Evolutionary conservation across 1,140 invertebrate species (phyloP).

Genomic region (Nebria ingens): DNA sequence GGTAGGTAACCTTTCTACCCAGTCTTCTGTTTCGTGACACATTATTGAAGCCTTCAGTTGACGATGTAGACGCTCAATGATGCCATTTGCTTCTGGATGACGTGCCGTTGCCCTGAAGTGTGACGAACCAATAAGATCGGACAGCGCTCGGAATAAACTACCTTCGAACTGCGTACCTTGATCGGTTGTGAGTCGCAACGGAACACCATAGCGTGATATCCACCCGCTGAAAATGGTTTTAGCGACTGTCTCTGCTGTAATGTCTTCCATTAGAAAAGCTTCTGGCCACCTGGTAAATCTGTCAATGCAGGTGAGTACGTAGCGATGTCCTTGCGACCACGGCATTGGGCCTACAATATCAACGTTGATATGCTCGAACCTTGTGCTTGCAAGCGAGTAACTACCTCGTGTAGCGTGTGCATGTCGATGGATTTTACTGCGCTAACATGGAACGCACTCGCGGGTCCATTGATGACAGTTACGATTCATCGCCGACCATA

Average conservation of each 20-base stretch:
- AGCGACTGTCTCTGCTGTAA: constrained; percentile 22
- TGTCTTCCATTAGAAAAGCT: constrained; percentile 28
- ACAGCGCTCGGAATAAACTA: too few relatives aligned
- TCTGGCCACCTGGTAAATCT: constrained; percentile 34
- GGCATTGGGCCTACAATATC: constrained; percentile 35
- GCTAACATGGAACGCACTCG: constrained; percentile 25
- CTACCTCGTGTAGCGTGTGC: constrained; percentile 10
- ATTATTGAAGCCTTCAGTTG: too few relatives aligned
- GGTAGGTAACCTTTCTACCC: too few relatives aligned
- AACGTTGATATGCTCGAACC: constrained; percentile 30
- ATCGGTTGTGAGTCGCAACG: too few relatives aligned
- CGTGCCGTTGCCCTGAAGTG: too few relatives aligned
- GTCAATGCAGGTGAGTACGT: constrained; percentile 30
- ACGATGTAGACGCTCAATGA: too few relatives aligned
- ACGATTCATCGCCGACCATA: constrained; percentile 24
- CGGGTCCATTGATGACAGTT: constrained; percentile 19
- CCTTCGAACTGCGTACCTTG: too few relatives aligned
- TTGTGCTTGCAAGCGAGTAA: constrained; percentile 13
- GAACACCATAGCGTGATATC: too few relatives aligned
- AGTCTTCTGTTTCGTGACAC: too few relatives aligned
- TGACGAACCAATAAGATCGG: too few relatives aligned
- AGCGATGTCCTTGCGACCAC: constrained; percentile 18
- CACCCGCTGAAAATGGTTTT: too few relatives aligned
- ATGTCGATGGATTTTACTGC: constrained; percentile 21
- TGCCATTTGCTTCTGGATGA: too few relatives aligned